A percentile compares a stretch with the other conserved stretches of the same genome.
Conservation (phyloP, 1,140 invertebrate species). For the Cyclina sinensis region DNA sequence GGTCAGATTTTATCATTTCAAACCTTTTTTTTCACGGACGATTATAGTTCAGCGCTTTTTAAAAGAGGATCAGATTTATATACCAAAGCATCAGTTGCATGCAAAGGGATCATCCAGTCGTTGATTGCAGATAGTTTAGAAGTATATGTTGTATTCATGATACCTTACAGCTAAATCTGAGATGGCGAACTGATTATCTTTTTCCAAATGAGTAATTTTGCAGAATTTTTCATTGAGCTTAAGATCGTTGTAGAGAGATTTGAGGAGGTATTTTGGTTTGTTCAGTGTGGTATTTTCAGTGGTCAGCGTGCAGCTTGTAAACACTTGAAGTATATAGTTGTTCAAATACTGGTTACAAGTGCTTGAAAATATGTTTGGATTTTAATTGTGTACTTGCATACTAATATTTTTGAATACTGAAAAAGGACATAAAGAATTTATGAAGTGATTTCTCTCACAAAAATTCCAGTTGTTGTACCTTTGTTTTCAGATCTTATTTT, state of each 20-base stretch:
- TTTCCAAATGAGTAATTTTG: slow-evolving; percentile 33
- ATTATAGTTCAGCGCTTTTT: slow-evolving; percentile 5
- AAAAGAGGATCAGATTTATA: neutral
- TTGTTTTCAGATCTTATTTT: too few relatives aligned
- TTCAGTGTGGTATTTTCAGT: neutral
- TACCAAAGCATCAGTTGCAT: neutral
- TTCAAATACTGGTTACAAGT: neutral
- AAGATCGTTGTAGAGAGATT: neutral
- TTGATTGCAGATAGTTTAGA: neutral
- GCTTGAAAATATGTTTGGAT: neutral
- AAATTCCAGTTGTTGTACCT: too few relatives aligned
- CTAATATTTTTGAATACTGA: too few relatives aligned
- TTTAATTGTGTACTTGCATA: too few relatives aligned
- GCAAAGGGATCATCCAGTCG: neutral
- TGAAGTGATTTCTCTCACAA: too few relatives aligned
- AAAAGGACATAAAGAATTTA: too few relatives aligned
- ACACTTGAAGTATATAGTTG: neutral
- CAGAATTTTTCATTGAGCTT: slow-evolving; percentile 25
- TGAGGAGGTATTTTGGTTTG: too few relatives aligned
- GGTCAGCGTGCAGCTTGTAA: neutral
- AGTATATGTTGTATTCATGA: neutral
- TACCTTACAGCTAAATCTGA: neutral
- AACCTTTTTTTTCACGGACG: neutral
- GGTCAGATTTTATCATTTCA: slow-evolving; percentile 7
- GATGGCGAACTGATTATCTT: slow-evolving; percentile 15